phyloP scores from a whole-genome alignment of 2,888 invertebrate species.

The Priocnemis perturbator region DNA sequence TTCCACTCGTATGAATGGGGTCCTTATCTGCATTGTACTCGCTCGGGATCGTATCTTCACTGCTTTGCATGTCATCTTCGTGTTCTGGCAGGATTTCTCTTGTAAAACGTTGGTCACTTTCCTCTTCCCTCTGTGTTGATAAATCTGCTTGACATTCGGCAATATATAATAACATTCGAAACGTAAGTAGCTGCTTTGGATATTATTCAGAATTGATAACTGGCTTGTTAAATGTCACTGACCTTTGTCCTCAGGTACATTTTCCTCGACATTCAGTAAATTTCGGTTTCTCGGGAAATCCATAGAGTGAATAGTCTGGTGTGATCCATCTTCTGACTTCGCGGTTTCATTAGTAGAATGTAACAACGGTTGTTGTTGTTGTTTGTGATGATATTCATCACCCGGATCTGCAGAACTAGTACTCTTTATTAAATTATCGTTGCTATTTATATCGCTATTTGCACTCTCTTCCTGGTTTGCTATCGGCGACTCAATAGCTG shows the following conservation, averaged over 20 bases:
- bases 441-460: constrained; percentile 38
- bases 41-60: too few species aligned
- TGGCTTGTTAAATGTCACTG: not conserved
- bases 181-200: constrained; percentile 2
- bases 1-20: too few species aligned
- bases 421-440: constrained; percentile 17
- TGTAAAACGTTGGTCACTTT: constrained; percentile 5
- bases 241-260: constrained; percentile 50
- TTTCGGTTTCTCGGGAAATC: constrained; percentile 64
- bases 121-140: not conserved
- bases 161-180: constrained; percentile 10
- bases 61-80: constrained; percentile 20
- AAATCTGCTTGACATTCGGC: constrained; percentile 13
- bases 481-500: too few species aligned
- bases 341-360: constrained; percentile 54
- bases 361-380: constrained; percentile 10
- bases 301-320: constrained; percentile 51
- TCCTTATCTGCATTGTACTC: too few species aligned
- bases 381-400: not conserved
- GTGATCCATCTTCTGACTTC: constrained; percentile 38
- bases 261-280: constrained; percentile 65
- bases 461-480: constrained; percentile 11
- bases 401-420: constrained; percentile 16
- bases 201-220: too few species aligned
- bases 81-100: constrained; percentile 36